phyloP scores from a whole-genome alignment of 2,888 invertebrate species.

The Leptinotarsa rubiginosa region DNA sequence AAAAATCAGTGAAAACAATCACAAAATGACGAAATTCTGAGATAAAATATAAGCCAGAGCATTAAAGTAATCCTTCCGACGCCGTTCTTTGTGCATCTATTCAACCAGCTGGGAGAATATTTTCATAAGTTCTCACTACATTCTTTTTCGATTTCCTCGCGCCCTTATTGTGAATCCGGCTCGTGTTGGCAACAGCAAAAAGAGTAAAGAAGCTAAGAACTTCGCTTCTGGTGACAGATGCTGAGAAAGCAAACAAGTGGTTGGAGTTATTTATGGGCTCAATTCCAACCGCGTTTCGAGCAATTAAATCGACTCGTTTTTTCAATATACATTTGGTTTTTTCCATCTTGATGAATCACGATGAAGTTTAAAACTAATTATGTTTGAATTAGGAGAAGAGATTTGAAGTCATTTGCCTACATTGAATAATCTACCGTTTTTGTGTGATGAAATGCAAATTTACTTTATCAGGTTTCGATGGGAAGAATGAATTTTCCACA shows the following conservation, averaged over 20 bases:
- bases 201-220: constrained; percentile 47
- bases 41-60: not conserved
- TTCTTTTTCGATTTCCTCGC: constrained; percentile 51
- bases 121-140: constrained; percentile 51
- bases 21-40: not conserved
- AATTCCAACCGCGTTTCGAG: constrained; percentile 58
- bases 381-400: not conserved
- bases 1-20: no score
- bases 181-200: constrained; percentile 52
- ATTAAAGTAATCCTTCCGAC: not conserved
- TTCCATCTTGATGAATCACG: constrained; percentile 30
- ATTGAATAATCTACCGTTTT: not conserved
- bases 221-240: constrained; percentile 59
- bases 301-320: constrained; percentile 60
- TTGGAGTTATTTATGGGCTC: constrained; percentile 64
- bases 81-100: not conserved
- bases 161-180: constrained; percentile 55
- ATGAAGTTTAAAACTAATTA: constrained; percentile 16
- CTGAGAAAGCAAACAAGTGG: constrained; percentile 65
- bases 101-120: constrained; percentile 34
- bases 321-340: constrained; percentile 47
- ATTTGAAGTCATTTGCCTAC: not conserved
- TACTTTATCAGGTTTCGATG: not conserved
- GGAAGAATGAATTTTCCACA: not conserved
- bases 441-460: not conserved